Evolutionary conservation across 2,888 invertebrate genomes (phyloP).

Genomic region (Pinctada fucata): DNA sequence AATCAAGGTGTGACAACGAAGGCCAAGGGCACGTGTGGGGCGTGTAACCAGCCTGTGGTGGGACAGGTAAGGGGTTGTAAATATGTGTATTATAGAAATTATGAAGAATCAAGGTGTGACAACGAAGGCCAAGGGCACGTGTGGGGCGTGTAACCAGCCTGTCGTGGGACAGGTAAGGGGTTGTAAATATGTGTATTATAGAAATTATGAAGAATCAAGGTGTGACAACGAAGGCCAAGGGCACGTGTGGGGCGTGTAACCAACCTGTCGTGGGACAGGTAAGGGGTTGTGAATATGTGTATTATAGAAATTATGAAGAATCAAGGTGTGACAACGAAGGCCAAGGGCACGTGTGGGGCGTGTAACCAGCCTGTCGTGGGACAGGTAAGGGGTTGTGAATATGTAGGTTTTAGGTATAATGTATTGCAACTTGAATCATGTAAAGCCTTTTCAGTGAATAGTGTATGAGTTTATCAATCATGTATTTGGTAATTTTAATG

Average conservation of each 20-base stretch:
- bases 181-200: no score
- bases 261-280: conserved; percentile 99
- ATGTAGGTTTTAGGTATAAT: no score
- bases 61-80: conserved; percentile 84
- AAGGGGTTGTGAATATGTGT: conserved; percentile 33
- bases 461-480: no score
- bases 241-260: conserved; percentile 97
- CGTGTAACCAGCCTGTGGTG: conserved; percentile 98
- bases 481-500: no score
- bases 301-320: no score
- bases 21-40: conserved; percentile 87
- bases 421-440: no score
- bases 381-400: conserved; percentile 81
- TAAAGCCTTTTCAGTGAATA: no score
- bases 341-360: conserved; percentile 93
- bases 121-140: conserved; percentile 84
- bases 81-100: no score
- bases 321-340: background rate
- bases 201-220: no score
- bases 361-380: conserved; percentile 99
- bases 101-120: no score
- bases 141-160: conserved; percentile 98
- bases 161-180: conserved; percentile 92
- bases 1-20: no score
- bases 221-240: background rate